phyloP scores from a whole-genome alignment of 2,888 invertebrate species.

The Andrena trimmerana region DNA sequence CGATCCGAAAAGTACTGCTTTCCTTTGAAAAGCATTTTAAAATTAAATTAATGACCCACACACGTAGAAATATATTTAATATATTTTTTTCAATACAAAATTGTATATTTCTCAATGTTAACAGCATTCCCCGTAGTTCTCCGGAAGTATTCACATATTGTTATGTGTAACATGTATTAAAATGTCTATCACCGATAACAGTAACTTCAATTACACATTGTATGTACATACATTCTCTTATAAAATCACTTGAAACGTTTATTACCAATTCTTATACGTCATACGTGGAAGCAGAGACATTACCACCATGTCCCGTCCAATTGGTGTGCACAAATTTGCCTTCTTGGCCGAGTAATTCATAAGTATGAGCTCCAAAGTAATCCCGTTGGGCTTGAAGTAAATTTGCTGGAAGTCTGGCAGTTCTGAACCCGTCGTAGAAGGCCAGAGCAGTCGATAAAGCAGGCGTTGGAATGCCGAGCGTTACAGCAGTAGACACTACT shows the following conservation, averaged over 20 bases:
- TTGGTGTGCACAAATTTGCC: conserved; percentile 98
- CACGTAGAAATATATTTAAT: conserved; percentile 1
- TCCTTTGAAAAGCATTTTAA: not conserved
- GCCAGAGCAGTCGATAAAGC: conserved; percentile 97
- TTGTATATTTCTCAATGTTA: not conserved
- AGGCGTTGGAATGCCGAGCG: conserved; percentile 96
- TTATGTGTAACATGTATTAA: conserved; percentile 20
- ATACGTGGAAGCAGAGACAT: conserved; percentile 97
- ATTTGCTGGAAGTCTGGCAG: conserved; percentile 95
- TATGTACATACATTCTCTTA: conserved; percentile 40
- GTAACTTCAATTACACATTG: not conserved
- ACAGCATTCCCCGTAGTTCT: not conserved
- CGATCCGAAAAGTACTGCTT: not conserved
- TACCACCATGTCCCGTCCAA: conserved; percentile 99
- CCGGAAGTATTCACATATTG: conserved; percentile 26
- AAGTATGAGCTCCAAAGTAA: conserved; percentile 99
- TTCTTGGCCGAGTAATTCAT: conserved; percentile 94
- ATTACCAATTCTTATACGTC: conserved; percentile 87
- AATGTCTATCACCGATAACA: conserved; percentile 33
- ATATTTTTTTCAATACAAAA: conserved; percentile 20
- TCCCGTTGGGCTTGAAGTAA: conserved; percentile 98
- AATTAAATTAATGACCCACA: not conserved
- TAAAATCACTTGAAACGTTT: not conserved
- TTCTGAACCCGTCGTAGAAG: conserved; percentile 98
- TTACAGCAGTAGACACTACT: conserved; percentile 90